Evolutionary conservation across 1,140 invertebrate genomes (phyloP).

Genomic region (Parapsyche elsis): DNA sequence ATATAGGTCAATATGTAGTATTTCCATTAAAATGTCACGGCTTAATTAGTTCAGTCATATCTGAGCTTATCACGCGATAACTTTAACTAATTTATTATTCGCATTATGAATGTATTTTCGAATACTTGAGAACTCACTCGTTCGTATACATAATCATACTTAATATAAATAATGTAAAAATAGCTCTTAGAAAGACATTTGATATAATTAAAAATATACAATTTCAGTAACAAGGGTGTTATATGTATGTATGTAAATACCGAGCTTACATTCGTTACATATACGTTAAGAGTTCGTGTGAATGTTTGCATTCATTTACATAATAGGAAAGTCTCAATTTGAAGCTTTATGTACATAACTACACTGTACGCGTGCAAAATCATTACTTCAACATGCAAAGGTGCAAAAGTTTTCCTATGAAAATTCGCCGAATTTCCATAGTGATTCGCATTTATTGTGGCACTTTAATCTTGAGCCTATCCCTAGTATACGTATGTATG

Average conservation of each 20-base stretch:
- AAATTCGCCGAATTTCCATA: neutral
- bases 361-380: no score
- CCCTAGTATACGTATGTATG: neutral
- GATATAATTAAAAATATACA: no score
- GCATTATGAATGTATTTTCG: neutral
- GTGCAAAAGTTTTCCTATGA: no score
- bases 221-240: no score
- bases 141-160: neutral
- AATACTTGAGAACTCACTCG: neutral
- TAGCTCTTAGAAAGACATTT: no score
- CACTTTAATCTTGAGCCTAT: neutral
- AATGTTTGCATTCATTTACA: no score
- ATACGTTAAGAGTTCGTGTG: no score
- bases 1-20: slow-evolving; percentile 7
- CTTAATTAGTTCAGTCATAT: slow-evolving; percentile 31
- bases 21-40: slow-evolving; percentile 28
- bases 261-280: no score
- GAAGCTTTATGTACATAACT: no score
- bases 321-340: no score
- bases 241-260: no score
- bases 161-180: neutral
- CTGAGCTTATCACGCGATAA: slow-evolving; percentile 28
- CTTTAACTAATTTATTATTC: neutral
- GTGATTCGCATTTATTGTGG: neutral
- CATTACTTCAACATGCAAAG: no score